These are phyloP conservation scores for Dicrostonyx torquatus DNA, from an alignment of 2,797 vertebrate genomes.

Conservation along the genomic window DNA sequence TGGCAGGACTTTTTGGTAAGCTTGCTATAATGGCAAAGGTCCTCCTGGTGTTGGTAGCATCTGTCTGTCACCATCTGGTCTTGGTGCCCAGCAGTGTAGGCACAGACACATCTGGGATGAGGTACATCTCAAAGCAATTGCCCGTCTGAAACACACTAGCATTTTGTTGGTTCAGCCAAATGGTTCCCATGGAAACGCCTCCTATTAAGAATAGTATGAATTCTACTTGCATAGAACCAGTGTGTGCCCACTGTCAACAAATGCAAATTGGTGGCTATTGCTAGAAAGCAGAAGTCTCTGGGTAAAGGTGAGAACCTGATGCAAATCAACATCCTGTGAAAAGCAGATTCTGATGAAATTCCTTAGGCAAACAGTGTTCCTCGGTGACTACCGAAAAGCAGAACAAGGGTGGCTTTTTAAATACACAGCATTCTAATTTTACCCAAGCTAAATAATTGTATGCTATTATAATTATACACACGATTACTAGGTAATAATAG, in stretches of 20 bases:
- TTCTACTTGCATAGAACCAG: not conserved
- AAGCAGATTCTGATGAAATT: constrained; percentile 55
- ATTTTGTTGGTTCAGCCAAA: not conserved
- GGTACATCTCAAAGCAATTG: not conserved
- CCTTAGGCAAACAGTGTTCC: constrained; percentile 60
- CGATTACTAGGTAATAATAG: constrained; percentile 78
- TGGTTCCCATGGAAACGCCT: constrained; percentile 50
- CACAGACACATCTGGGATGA: not conserved
- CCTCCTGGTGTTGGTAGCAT: not conserved
- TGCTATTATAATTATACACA: constrained; percentile 78
- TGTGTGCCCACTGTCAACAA: constrained; percentile 44
- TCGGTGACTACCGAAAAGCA: constrained; percentile 56
- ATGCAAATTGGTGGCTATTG: constrained; percentile 44
- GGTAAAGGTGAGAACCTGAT: constrained; percentile 43
- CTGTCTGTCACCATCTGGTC: not conserved
- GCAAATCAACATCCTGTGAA: constrained; percentile 39
- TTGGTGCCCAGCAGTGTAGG: not conserved
- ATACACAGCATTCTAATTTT: constrained; percentile 76
- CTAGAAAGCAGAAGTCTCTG: constrained; percentile 48
- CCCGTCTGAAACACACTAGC: not conserved
- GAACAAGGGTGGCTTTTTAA: constrained; percentile 71
- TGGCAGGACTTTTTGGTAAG: not conserved
- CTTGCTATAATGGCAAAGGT: not conserved
- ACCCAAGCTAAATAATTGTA: constrained; percentile 82
- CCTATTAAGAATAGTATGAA: constrained; percentile 31